Evolutionary conservation across 1,140 invertebrate genomes (phyloP), one percentile per base, ranked within the genome.

Genomic region (Drosophila bifasciata): DNA sequence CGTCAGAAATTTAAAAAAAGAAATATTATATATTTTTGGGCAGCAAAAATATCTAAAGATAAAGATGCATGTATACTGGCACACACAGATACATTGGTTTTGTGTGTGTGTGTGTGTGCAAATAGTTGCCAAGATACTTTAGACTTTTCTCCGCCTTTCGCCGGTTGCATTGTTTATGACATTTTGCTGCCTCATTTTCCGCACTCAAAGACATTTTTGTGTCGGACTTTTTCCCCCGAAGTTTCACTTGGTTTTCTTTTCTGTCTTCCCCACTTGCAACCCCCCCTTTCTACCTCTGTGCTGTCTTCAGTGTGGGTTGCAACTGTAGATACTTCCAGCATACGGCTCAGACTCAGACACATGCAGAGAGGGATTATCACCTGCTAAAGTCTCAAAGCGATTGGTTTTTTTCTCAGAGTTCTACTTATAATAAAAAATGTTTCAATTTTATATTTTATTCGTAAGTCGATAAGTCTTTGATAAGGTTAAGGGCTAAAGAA

Each of bases 131-230:
- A n/a, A 50, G 53, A 50, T 51, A 50, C 57, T 75, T 44, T 76
- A 60, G 60, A 60, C 76, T 71, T 83, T 85, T 79, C 81, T 77
- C 73, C 69, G 64, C 81, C 83, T 81, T 74, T 86, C 77, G 81
- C 81, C 81, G 68, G 43, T 45, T 76, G 80, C 83, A 86, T 86
- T 86, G 83, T 86, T 86, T 86, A 88, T 80, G 81, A 78, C 74
- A 86, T 73, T 81, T 86, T 63, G 69, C 77, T 75, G 83, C 73
- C 68, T 88, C 76, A 85, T 85, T 86, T 86, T 86, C 81, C 81
- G 83, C 74, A 81, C 77, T 77, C 81, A 61, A 63, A 86, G 77
- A 88, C 83, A 86, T 81, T 86, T 86, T 86, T 88, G 73, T 76
- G 72, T 86, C 53, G 64, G 64, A 74, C 77, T 81, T 81, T 86